Conservation (phyloP, 2,797 vertebrate species). For the Melopsittacus undulatus region DNA sequence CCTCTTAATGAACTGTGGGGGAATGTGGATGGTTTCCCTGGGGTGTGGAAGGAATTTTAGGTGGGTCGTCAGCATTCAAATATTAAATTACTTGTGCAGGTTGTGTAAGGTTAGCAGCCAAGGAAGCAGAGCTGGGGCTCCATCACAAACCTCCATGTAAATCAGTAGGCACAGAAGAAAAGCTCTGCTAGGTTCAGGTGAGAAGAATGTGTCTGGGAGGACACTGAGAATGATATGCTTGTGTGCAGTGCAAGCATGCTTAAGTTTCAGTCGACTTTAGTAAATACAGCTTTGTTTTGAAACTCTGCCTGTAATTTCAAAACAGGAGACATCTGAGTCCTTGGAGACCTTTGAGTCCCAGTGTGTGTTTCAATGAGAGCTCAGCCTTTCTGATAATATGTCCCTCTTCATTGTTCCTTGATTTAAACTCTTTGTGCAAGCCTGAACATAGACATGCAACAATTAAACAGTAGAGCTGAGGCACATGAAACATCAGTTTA, state of each 20-base stretch:
- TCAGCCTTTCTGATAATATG: neutral
- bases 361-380: neutral
- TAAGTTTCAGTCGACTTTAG: neutral
- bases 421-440: neutral
- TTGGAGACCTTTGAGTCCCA: neutral
- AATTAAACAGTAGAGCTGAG: neutral
- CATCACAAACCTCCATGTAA: neutral
- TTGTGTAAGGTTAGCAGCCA: slow-evolving; percentile 22
- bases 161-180: neutral
- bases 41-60: slow-evolving; percentile 25
- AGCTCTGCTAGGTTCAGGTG: neutral
- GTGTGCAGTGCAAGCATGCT: neutral
- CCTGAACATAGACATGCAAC: neutral
- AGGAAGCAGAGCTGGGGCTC: neutral
- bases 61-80: slow-evolving; percentile 22
- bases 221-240: neutral
- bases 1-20: neutral
- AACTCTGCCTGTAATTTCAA: neutral
- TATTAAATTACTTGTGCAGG: slow-evolving; percentile 8
- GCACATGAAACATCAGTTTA: neutral
- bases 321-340: neutral
- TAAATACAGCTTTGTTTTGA: neutral
- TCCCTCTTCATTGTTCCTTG: neutral
- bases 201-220: neutral
- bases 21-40: neutral